phyloP scores from a whole-genome alignment of 2,113 vertebrate genomes.

The Urocynchramus pylzowi region DNA sequence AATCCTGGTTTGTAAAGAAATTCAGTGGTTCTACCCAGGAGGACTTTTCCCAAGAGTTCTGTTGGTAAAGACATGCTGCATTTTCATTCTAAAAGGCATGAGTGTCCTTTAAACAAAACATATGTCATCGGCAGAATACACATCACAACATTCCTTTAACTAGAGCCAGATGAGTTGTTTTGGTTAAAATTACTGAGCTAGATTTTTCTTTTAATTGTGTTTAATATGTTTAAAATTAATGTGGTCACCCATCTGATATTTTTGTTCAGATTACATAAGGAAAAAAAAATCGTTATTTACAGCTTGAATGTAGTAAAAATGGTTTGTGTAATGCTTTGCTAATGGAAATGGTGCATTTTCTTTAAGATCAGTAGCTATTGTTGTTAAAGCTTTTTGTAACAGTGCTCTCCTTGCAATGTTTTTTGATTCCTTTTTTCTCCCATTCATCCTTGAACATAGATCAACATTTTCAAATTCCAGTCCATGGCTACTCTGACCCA shows the following conservation, averaged over 20 bases:
- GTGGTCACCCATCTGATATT: neutral
- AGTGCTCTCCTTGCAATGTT: neutral
- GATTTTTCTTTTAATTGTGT: neutral
- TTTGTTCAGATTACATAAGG: neutral
- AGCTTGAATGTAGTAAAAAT: neutral
- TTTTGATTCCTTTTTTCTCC: neutral
- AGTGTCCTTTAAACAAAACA: neutral
- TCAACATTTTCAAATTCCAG: neutral
- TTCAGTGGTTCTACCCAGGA: neutral
- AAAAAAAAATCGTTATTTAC: neutral
- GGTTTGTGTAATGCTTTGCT: neutral
- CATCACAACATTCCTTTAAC: neutral
- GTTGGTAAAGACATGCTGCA: neutral
- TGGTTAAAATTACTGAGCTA: neutral
- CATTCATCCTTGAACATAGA: neutral
- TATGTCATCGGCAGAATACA: neutral
- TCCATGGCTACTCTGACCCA: neutral
- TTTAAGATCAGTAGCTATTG: neutral
- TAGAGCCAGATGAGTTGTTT: neutral
- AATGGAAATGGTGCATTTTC: neutral
- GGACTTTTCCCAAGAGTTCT: neutral
- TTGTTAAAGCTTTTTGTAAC: neutral
- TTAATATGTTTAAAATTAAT: neutral
- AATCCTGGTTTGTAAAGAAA: neutral
- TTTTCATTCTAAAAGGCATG: neutral